Base-by-base conservation (phyloP, 2,888 invertebrate genomes). In the Agrochola lychnidis region DNA sequence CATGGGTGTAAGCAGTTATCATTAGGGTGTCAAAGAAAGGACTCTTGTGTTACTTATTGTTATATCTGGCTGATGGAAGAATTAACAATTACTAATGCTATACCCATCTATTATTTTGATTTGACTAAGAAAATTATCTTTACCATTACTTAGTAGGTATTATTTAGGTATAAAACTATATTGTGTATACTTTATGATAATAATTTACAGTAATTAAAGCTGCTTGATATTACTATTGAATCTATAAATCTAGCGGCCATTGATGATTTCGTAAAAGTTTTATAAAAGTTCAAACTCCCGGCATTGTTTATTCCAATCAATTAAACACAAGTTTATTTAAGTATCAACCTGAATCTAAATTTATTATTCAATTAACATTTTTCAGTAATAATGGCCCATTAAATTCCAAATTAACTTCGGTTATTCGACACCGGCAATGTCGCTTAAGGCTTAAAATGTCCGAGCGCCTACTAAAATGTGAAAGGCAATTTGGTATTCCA, bases 401-500 rank as follows among this genome's bases (percentile, higher is more conserved):
- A 76, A 81, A 61, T 62, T 61, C 42, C 40, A 81, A 81, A 85
- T 84, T 81, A 79, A 84, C 61, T 67, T 73, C 45, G 70, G 63
- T 63, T 79, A 68, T 66, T 66, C 56, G 73, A 70, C 53, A 78
- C 40, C 12, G 74, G 69, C 73, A 42, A 67, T 59, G 53, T 70
- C 42, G 56, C 45, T 42, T 67, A 42, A 74, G 81, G 56, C 45
- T 42, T 67, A 42, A 74, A 82, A 74, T 75, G 51, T 66, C 73
- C 68, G 72, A 80, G 82, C 85, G 89, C 88, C 89, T 88, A 83
- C 70, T 81, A 80, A 87, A 88, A 88, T 79, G 72, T 80, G 70
- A 87, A 84, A 71, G 56, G 80, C 89, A 88, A 88, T 88, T 87
- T 83, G 76, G 75, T 89, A 89, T 89, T 89, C 85, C 75, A 82